phyloP scores from a whole-genome alignment of 2,113 vertebrate species.

The Gadus chalcogrammus region DNA sequence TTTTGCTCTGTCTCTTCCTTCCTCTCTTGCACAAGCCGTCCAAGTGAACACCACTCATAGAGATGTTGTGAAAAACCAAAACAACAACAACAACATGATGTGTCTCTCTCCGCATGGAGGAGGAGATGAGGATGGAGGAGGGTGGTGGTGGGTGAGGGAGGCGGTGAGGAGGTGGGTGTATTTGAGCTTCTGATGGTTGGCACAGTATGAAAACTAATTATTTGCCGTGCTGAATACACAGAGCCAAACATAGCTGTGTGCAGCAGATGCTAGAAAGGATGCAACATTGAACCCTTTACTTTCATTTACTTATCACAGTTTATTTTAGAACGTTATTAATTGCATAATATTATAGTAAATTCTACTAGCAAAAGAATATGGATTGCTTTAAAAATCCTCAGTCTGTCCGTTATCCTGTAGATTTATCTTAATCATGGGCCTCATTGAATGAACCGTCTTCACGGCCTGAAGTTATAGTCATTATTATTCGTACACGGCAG shows the following conservation, averaged over 20 bases:
- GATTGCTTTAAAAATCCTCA: background rate
- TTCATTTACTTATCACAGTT: conserved; percentile 2
- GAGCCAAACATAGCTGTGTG: conserved; percentile 9
- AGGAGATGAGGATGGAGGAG: too few relatives aligned
- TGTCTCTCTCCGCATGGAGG: too few relatives aligned
- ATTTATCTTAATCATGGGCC: conserved; percentile 11
- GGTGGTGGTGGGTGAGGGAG: too few relatives aligned
- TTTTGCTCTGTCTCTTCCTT: background rate
- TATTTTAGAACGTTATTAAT: too few relatives aligned
- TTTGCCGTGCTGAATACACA: conserved; percentile 19
- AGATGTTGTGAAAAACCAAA: too few relatives aligned
- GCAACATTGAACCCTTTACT: conserved; percentile 4
- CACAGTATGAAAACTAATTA: conserved; percentile 31
- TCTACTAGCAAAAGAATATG: too few relatives aligned
- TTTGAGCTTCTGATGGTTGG: conserved; percentile 1
- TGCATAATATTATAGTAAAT: too few relatives aligned
- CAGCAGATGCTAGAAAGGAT: background rate
- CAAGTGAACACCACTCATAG: too few relatives aligned
- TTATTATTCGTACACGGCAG: conserved; percentile 1
- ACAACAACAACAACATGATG: too few relatives aligned
- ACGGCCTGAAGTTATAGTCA: conserved; percentile 10
- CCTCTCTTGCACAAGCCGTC: background rate
- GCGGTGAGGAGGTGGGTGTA: too few relatives aligned
- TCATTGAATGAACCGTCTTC: background rate
- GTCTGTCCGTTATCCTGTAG: conserved; percentile 15